Conservation (phyloP, 2,113 vertebrate genomes). For the Coracopsis vasa region DNA sequence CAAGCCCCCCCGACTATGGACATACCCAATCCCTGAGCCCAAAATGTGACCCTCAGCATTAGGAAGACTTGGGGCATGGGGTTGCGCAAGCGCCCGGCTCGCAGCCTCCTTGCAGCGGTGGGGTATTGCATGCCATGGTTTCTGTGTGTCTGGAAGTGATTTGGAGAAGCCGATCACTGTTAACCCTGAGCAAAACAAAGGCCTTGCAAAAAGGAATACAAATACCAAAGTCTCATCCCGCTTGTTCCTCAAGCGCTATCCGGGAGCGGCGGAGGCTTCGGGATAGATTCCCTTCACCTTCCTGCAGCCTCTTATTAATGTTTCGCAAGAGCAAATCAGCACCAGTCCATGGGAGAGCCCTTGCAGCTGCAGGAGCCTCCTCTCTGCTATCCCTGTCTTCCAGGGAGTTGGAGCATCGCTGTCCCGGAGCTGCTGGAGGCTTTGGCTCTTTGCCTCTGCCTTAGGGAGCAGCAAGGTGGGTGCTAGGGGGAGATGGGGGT, state of each 20-base stretch:
- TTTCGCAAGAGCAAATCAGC: not conserved
- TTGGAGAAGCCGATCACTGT: conserved; percentile 51
- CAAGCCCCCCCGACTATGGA: not conserved
- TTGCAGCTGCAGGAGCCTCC: not conserved
- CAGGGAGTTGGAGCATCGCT: not conserved
- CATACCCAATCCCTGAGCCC: not conserved
- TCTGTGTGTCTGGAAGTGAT: conserved; percentile 69
- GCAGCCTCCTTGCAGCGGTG: not conserved
- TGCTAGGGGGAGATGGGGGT: not conserved
- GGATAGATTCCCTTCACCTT: not conserved
- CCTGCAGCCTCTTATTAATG: not conserved
- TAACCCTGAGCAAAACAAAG: conserved; percentile 67
- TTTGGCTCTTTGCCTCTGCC: not conserved
- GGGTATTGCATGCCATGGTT: conserved; percentile 57
- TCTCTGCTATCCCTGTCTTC: not conserved
- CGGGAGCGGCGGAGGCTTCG: not conserved
- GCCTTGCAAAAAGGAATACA: not conserved
- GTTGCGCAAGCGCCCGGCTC: conserved; percentile 37
- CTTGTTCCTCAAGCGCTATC: not conserved
- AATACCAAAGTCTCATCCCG: not conserved
- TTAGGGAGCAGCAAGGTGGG: not conserved
- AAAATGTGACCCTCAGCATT: not conserved
- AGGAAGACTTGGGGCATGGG: not conserved
- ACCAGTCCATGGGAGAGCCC: not conserved
- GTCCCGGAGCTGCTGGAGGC: rapidly evolving